These are phyloP conservation scores for Argya squamiceps DNA, from an alignment of 2,797 vertebrate species.

Conservation along the genomic window DNA sequence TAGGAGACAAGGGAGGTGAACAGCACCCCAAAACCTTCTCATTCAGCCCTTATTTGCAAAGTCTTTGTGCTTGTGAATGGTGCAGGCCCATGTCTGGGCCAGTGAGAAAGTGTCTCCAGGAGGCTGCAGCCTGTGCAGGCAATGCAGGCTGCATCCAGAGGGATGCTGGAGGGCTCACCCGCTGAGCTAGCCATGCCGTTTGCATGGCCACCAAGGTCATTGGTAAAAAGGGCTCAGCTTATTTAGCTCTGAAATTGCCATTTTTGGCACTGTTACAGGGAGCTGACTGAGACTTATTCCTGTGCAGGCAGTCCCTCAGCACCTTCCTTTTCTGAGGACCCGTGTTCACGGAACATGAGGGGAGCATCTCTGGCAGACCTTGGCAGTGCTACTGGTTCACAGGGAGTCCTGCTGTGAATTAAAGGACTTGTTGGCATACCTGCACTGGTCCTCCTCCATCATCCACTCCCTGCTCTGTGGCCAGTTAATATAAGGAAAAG, in stretches of 20 bases:
- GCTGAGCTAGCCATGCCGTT: fast-evolving
- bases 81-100: fast-evolving
- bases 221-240: neutral
- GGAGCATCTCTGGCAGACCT: neutral
- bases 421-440: fast-evolving
- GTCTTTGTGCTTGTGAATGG: neutral
- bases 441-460: neutral
- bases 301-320: neutral
- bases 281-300: neutral
- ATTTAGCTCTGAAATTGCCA: neutral
- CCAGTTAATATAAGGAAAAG: neutral
- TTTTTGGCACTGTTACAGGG: neutral
- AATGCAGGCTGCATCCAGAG: neutral
- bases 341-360: fast-evolving
- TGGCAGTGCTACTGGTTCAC: neutral
- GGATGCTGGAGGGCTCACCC: neutral
- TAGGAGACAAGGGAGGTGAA: neutral
- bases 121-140: neutral
- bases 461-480: neutral
- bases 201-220: neutral
- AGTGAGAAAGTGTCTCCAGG: fast-evolving
- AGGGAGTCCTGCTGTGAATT: neutral
- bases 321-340: neutral
- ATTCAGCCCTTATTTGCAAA: neutral
- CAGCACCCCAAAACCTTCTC: neutral